Base-by-base conservation (phyloP, 2,888 invertebrate genomes). In the Heliconius aoede region DNA sequence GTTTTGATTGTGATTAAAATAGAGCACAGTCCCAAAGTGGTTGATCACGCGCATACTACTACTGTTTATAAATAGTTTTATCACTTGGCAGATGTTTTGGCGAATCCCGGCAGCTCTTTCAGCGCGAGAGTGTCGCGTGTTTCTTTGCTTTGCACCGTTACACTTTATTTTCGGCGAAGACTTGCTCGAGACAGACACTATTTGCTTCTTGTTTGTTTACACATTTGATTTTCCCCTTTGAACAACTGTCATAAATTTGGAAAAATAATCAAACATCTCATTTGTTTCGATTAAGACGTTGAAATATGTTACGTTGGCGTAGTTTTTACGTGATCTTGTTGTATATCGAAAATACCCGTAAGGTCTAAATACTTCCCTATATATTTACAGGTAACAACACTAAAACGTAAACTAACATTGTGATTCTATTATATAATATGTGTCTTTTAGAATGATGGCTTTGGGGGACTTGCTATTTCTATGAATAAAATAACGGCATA, bases 81-180 rank as follows among this genome's bases (percentile, higher is more conserved):
- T 93, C 90, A 89, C 88, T 93, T 94, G 94, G 93, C 94, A 93
- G 88, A 89, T 86, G 89, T 89, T 85, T 87, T 87, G 85, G 83
- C 82, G 84, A 86, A 84, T 84, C 83, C 76, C 74, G 82, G 84
- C 82, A 82, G 85, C 86, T 85, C 84, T 76, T 81, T 77, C 84
- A 79, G 79, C 80, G 85, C 84, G 85, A 87, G 85, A 88, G 89
- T 89, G 90, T 90, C 90, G 88, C 89, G 84, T 87, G 87, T 81
- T 86, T 83, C 75, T 81, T 84, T 84, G 82, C 83, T 81, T 82
- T 80, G 77, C 74, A 74, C 72, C 73, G 76, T 75, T 67, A 78
- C 51, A 62, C 26, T 85, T 86, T 89, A 88, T 89, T 87, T 89
- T 87, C 82, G 81, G 73, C 80, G 76, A 75, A 80, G 80, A 81